Evolutionary conservation across 2,113 vertebrate genomes (phyloP).

Genomic region (Stigmatopora nigra): DNA sequence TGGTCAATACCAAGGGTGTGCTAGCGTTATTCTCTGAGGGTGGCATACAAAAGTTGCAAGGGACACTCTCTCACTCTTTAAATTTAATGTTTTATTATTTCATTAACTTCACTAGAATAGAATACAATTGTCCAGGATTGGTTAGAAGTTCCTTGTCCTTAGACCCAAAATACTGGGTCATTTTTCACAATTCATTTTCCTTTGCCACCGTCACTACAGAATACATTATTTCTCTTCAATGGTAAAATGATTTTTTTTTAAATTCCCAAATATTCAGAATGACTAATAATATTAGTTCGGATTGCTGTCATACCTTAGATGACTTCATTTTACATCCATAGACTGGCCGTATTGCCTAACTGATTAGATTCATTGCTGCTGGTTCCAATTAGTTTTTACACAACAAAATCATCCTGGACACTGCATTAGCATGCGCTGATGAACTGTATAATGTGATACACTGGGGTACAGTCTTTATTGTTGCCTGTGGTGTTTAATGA

Average conservation of each 20-base stretch:
- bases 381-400: constrained; percentile 41
- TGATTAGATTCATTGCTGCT: constrained; percentile 46
- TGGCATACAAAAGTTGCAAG: neutral
- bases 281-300: constrained; percentile 25
- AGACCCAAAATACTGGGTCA: neutral
- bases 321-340: constrained; percentile 21
- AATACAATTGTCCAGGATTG: neutral
- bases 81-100: neutral
- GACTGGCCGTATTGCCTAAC: constrained; percentile 20
- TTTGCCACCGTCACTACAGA: neutral
- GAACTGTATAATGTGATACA: constrained; percentile 22
- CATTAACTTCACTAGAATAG: neutral
- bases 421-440: constrained; percentile 30
- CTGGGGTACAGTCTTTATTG: constrained; percentile 6
- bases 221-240: neutral
- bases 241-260: neutral
- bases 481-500: constrained; percentile 1
- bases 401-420: constrained; percentile 47
- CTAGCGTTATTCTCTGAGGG: neutral
- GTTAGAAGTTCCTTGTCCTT: neutral
- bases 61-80: neutral
- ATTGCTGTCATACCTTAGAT: constrained; percentile 9
- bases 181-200: neutral
- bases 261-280: constrained; percentile 10
- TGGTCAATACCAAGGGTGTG: neutral